A percentile compares a stretch with the other conserved stretches of the same genome.
These are phyloP conservation scores for Thamnophis elegans DNA, from an alignment of 2,797 vertebrate genomes.

Conservation along the genomic window DNA sequence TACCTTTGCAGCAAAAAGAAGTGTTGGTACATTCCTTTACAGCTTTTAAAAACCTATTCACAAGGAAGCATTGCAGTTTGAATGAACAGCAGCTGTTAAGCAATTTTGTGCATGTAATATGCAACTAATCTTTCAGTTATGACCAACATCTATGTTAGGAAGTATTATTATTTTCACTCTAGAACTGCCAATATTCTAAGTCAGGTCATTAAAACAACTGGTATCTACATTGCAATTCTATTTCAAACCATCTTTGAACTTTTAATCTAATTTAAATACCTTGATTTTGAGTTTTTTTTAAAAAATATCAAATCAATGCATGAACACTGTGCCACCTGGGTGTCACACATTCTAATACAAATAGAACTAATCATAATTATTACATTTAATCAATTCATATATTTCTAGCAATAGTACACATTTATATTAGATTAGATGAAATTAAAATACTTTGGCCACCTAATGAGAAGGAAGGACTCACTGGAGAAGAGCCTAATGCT, in stretches of 20 bases:
- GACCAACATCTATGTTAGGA: neutral
- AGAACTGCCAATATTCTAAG: neutral
- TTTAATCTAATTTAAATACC: neutral
- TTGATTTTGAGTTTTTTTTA: too few species aligned
- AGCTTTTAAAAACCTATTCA: constrained; percentile 34
- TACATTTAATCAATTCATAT: too few species aligned
- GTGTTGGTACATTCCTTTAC: constrained; percentile 37
- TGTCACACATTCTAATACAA: too few species aligned
- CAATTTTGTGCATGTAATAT: neutral
- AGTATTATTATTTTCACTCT: neutral
- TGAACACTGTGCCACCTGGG: too few species aligned
- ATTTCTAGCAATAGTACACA: too few species aligned
- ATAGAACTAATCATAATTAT: too few species aligned
- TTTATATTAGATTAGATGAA: too few species aligned
- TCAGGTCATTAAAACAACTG: neutral
- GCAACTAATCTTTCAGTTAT: neutral
- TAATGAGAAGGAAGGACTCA: too few species aligned
- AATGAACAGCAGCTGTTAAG: neutral
- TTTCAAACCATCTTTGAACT: neutral
- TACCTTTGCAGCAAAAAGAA: constrained; percentile 30
- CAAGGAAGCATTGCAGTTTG: constrained; percentile 14
- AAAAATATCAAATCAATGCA: too few species aligned
- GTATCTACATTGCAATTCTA: neutral
- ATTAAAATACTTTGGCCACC: too few species aligned
- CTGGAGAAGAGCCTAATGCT: too few species aligned